Evolutionary conservation across 2,113 vertebrate species (phyloP).

Genomic region (Halcyon malimbica): DNA sequence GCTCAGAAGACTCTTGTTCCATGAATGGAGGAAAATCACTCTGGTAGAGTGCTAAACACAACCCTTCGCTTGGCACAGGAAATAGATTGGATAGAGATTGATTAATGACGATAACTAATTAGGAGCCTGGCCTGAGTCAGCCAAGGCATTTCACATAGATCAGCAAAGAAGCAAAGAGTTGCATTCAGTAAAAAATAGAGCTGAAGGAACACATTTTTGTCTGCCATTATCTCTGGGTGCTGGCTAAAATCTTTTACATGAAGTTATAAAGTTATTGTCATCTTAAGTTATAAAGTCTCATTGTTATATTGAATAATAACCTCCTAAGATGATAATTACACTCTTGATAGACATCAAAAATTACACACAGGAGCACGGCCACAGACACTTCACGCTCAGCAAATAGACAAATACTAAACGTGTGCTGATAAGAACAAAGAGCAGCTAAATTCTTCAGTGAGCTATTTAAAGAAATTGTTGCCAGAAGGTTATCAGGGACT

Average conservation of each 20-base stretch:
- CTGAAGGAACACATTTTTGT: background rate
- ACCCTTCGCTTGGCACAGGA: background rate
- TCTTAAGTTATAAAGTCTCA: background rate
- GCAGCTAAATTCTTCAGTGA: background rate
- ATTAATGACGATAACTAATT: background rate
- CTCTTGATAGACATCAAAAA: background rate
- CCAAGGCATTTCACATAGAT: background rate
- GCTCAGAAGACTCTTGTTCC: background rate
- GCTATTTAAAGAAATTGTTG: background rate
- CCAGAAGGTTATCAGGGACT: background rate
- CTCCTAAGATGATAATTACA: background rate
- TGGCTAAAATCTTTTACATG: background rate
- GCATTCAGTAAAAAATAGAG: background rate
- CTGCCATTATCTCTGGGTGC: background rate
- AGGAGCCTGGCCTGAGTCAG: background rate
- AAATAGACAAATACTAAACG: background rate
- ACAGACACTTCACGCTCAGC: background rate
- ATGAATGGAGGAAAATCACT: background rate
- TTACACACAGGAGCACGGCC: background rate
- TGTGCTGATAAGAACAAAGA: background rate
- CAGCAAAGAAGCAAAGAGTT: background rate
- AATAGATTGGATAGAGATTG: background rate
- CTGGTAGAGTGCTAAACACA: background rate
- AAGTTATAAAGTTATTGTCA: background rate
- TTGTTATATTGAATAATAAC: background rate